A percentile compares a stretch with the other conserved stretches of the same genome.
Evolutionary conservation across 2,113 vertebrate genomes (phyloP).

Genomic region (Bubo scandiacus): DNA sequence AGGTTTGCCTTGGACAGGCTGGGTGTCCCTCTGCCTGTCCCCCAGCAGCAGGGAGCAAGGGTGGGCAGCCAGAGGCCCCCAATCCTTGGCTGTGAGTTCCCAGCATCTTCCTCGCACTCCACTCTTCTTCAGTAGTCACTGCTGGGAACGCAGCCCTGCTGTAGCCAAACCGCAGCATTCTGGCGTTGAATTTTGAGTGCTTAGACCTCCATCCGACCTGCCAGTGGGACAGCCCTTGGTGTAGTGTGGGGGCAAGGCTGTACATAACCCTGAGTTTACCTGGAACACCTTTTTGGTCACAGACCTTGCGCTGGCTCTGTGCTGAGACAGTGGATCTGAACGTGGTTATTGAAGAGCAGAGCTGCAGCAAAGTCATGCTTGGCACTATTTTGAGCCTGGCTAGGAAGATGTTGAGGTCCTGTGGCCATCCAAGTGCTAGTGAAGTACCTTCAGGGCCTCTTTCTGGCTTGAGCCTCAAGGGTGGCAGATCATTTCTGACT

Average conservation of each 20-base stretch:
- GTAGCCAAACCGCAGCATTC: fast-evolving
- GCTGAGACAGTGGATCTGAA: neutral
- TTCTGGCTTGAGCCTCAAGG: neutral
- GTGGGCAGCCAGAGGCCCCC: neutral
- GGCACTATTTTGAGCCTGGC: neutral
- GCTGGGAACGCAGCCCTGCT: neutral
- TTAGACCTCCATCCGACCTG: neutral
- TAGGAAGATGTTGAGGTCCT: neutral
- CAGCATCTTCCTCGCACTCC: neutral
- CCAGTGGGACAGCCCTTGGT: neutral
- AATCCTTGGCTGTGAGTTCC: neutral
- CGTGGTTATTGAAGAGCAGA: neutral
- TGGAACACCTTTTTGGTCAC: neutral
- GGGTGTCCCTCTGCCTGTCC: neutral
- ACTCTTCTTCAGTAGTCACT: fast-evolving
- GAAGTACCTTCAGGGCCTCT: neutral
- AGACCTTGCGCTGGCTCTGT: fast-evolving
- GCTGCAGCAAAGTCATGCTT: fast-evolving
- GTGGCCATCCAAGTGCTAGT: neutral
- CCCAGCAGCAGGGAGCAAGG: neutral
- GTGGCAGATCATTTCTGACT: neutral
- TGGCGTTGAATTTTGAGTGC: neutral
- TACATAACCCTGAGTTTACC: neutral
- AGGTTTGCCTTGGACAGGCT: neutral
- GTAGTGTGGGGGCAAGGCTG: neutral